Conservation (phyloP, 2,113 vertebrate species). For the Setophaga coronata region DNA sequence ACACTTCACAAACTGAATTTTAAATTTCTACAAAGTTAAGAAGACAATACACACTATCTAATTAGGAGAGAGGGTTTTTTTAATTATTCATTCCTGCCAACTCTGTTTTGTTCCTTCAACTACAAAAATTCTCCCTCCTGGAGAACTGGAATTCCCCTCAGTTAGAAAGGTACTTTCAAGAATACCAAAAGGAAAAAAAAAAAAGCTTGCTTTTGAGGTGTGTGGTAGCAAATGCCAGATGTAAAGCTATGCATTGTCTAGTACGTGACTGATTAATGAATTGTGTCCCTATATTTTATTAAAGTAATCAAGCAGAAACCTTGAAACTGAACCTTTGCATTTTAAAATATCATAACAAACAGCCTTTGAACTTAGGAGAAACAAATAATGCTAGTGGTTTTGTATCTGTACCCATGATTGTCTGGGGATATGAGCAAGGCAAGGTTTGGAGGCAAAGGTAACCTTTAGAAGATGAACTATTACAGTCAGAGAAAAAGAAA, state of each 20-base stretch:
- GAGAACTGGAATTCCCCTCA: slow-evolving; percentile 53
- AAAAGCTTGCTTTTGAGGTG: slow-evolving; percentile 14
- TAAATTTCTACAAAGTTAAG: slow-evolving; percentile 34
- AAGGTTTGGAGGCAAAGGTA: background rate
- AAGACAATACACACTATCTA: background rate
- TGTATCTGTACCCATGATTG: background rate
- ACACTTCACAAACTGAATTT: slow-evolving; percentile 22
- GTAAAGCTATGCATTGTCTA: slow-evolving; percentile 36
- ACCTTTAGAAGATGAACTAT: background rate
- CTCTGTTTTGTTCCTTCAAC: slow-evolving; percentile 12
- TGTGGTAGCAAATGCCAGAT: slow-evolving; percentile 41
- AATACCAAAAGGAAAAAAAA: background rate
- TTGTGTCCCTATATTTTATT: slow-evolving; percentile 55
- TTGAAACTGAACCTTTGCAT: slow-evolving; percentile 37
- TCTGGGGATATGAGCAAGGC: background rate
- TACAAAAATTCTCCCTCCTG: slow-evolving; percentile 21
- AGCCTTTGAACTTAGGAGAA: slow-evolving; percentile 32
- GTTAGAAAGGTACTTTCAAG: slow-evolving; percentile 45
- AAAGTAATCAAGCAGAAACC: slow-evolving; percentile 41
- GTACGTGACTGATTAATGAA: slow-evolving; percentile 64
- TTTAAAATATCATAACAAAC: slow-evolving; percentile 46
- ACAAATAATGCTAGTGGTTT: background rate
- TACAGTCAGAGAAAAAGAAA: background rate
- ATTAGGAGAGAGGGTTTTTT: background rate
- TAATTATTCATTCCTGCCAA: slow-evolving; percentile 30